Evolutionary conservation across 2,797 vertebrate species (phyloP), one percentile per base, ranked within the genome.

Genomic region (Sebastes nivosus): DNA sequence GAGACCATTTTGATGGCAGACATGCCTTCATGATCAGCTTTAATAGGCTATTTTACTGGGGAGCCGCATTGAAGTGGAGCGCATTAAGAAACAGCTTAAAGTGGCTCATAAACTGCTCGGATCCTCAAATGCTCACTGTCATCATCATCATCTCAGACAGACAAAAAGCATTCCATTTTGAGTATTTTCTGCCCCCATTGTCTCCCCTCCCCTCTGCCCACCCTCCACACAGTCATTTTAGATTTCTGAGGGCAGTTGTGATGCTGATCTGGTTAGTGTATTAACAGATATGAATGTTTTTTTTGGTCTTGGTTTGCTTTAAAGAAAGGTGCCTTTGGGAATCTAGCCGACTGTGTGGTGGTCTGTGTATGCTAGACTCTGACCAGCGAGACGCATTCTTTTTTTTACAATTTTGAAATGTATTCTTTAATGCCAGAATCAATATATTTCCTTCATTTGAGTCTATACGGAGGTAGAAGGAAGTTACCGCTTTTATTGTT

Each of bases 11-110:
- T 87, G 89, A 92, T 87, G 87, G 83, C 86, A 93, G 93, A 94
- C 88, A 89, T 93, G 89, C 83, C 86, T 91, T 93, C 84, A 87
- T 92, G 92, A 95, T 93, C 91, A 87, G 82, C 86, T 91, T 92
- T 95, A 93, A 95, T 94, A 80, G 91, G 84, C 84, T 93, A 74
- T 93, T 93, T 93, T 92, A 90, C 86, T 87, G 76, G 55, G 83
- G 83, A 89, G 89, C 86, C 4, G 84, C 89, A 89, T 85, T 61
- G 67, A 83, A 88, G 89, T 88, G 90, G 87, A 91, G 86, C 81
- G 55, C 92, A 95, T 94, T 94, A 94, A 85, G 90, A 91, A 83
- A 84, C 80, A 78, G 84, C 88, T 86, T 85, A 86, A 91, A 93
- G 88, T 90, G 87, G 81, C 82, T 92, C 88, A 92, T 94, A 93